Base-by-base conservation (phyloP, 2,888 invertebrate species). In the Clitarchus hookeri region DNA sequence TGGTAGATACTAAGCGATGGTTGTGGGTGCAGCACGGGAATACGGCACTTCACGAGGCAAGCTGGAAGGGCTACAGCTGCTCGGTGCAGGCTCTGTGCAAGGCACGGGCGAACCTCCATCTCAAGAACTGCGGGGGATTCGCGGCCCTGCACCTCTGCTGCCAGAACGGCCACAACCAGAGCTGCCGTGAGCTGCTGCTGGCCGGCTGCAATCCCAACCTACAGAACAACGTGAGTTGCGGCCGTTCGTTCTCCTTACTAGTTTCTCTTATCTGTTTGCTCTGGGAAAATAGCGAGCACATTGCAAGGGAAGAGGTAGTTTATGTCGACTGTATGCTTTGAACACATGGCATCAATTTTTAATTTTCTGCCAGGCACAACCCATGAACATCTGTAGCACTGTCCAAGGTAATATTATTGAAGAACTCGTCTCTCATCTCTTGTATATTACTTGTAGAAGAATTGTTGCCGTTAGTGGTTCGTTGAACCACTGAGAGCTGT, bases 151-250 rank as follows among this genome's bases (percentile, higher is more conserved):
- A 99, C 93, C 94, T 99, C 89, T 96, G 98, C 87, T 97, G 98
- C 89, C 98, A 99, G 93, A 98, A 98, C 92, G 98, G 98, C 0
- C 98, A 98, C 93, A 99, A 98, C 92, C 98, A 98, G 93, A 96
- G 97, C 89, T 97, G 97, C 90, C 92, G 98, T 85, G 97, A 98
- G 90, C 92, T 99, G 19, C 93, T 99, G 82, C 94, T 98, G 89
- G 96, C 97, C 0, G 97, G 97, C 0, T 97, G 97, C 87, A 95
- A 96, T 91, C 96, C 98, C 0, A 97, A 98, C 91, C 92, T 96
- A 87, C 97, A 97, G 91, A 98, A 98, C 91, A 98, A 98, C 92
- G 97, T 97, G 89, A 93, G 93, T 91, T 85, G 12, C 53, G 13
- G 8, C 53, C 12, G 13, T 19, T 53, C 4, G 4, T 53, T 2